These are phyloP conservation scores for Monopterus albus DNA, from an alignment of 2,113 vertebrate species.

Conservation along the genomic window DNA sequence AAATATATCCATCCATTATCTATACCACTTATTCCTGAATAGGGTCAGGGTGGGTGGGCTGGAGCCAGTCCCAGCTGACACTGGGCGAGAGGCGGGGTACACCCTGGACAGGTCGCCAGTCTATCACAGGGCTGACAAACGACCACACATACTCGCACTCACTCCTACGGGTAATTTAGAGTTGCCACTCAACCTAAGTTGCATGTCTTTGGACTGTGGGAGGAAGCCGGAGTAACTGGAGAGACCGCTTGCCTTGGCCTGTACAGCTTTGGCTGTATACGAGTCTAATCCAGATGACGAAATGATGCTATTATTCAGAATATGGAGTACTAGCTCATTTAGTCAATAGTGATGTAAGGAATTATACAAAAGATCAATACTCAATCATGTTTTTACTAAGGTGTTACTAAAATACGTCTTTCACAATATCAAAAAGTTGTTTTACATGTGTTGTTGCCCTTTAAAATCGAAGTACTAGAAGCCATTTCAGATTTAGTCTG, in stretches of 20 bases:
- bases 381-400: not conserved
- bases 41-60: too few relatives aligned
- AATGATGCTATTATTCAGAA: conserved; percentile 48
- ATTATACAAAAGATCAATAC: conserved; percentile 10
- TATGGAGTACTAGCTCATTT: conserved; percentile 34
- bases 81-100: too few relatives aligned
- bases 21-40: too few relatives aligned
- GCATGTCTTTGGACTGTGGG: too few relatives aligned
- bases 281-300: conserved; percentile 48
- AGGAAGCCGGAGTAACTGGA: too few relatives aligned
- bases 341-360: conserved; percentile 15
- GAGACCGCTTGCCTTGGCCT: conserved; percentile 56
- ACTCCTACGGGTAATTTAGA: conserved; percentile 27
- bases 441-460: not conserved
- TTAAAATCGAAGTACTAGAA: not conserved
- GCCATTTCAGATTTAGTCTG: too few relatives aligned
- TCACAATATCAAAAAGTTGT: not conserved
- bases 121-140: too few relatives aligned
- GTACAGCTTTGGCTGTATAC: conserved; percentile 12
- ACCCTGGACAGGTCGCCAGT: too few relatives aligned
- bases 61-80: too few relatives aligned
- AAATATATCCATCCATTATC: too few relatives aligned
- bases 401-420: not conserved
- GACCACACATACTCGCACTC: too few relatives aligned
- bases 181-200: too few relatives aligned